A percentile compares a stretch with the other conserved stretches of the same genome.
Conservation (phyloP, 2,888 invertebrate genomes). For the Hemaris fuciformis region DNA sequence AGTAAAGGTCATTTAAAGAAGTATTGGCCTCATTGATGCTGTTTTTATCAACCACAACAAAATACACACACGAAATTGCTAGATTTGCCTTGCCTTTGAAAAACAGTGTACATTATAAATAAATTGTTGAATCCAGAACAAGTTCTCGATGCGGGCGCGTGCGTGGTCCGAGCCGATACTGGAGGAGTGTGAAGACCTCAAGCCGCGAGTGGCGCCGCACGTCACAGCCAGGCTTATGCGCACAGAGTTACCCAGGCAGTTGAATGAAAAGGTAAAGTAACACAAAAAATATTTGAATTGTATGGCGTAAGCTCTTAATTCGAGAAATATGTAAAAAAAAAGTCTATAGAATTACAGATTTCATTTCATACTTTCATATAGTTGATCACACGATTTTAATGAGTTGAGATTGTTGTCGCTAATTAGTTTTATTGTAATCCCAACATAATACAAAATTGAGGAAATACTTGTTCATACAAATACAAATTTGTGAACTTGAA, state of each 20-base stretch:
- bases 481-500: too few relatives aligned
- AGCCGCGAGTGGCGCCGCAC: conserved; percentile 46
- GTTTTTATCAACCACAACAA: not conserved
- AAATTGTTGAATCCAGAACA: conserved; percentile 80
- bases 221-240: conserved; percentile 57
- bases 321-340: too few relatives aligned
- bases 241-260: conserved; percentile 52
- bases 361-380: too few relatives aligned
- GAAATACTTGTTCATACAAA: too few relatives aligned
- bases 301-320: not conserved
- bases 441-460: too few relatives aligned
- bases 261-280: conserved; percentile 51
- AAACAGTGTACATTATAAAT: not conserved
- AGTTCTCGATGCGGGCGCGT: conserved; percentile 90
- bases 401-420: too few relatives aligned
- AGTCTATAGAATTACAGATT: too few relatives aligned
- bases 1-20: too few relatives aligned
- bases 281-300: not conserved
- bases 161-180: conserved; percentile 88
- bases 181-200: conserved; percentile 50
- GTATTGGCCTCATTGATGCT: too few relatives aligned
- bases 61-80: not conserved
- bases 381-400: too few relatives aligned
- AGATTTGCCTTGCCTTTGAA: not conserved
- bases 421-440: too few relatives aligned